Conservation (phyloP, 2,888 invertebrate genomes). For the Rhopalosiphum nymphaeae region DNA sequence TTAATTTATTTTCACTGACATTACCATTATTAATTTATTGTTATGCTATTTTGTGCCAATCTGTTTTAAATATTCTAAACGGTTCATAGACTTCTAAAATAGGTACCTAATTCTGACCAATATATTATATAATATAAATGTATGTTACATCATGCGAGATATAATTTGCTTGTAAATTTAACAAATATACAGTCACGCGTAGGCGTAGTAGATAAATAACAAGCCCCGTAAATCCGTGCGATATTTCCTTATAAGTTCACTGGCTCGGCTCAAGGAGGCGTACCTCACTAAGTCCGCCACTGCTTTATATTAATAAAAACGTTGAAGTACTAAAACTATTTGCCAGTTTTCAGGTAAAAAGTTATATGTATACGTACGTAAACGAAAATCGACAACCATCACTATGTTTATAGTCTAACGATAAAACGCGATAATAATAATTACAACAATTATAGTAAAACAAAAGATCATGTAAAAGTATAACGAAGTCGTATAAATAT, state of each 20-base stretch:
- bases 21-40: not conserved
- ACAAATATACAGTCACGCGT: not conserved
- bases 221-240: not conserved
- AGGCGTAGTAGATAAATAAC: not conserved
- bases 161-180: not conserved
- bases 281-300: not conserved
- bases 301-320: not conserved
- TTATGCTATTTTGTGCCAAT: not conserved
- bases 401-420: not conserved
- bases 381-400: not conserved
- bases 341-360: not conserved
- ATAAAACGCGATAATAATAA: not conserved
- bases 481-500: not conserved
- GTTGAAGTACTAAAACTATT: not conserved
- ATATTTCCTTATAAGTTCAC: not conserved
- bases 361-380: not conserved
- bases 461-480: not conserved
- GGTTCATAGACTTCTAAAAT: not conserved
- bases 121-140: too few relatives aligned
- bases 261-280: accelerated
- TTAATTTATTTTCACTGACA: not conserved
- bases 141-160: too few relatives aligned
- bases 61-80: not conserved
- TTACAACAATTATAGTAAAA: too few relatives aligned
- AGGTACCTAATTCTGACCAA: not conserved